Conservation (phyloP, 2,888 invertebrate genomes). For the Bombylius major region DNA sequence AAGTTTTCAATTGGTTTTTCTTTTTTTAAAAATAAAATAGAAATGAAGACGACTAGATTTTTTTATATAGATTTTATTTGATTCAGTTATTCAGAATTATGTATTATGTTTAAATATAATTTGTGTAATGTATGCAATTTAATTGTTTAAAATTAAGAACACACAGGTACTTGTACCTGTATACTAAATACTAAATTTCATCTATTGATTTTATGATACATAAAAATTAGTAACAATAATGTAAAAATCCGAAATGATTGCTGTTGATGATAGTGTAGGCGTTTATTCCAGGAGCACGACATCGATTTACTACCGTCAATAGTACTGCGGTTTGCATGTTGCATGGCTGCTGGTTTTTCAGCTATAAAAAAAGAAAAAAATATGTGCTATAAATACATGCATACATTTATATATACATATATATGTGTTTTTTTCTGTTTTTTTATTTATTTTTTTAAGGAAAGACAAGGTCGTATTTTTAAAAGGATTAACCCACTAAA, state of each 20-base stretch:
- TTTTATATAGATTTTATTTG: no score
- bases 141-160: no score
- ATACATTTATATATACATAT: no score
- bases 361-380: conserved; percentile 19
- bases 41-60: no score
- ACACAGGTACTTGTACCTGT: no score
- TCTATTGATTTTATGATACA: conserved; percentile 6
- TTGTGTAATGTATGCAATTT: no score
- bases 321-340: conserved; percentile 33
- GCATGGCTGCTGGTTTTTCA: conserved; percentile 36
- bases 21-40: no score
- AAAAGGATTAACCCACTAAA: no score
- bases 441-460: not conserved
- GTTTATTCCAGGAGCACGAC: not conserved
- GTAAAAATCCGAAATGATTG: not conserved
- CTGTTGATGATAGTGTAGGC: not conserved
- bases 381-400: not conserved
- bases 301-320: conserved; percentile 21
- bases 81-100: no score
- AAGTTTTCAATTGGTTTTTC: no score
- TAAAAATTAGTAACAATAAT: conserved; percentile 2
- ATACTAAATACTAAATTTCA: not conserved
- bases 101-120: no score
- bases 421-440: no score
- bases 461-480: not conserved